These are phyloP conservation scores for Tolypeutes matacus DNA, from an alignment of 2,797 vertebrate species.

Conservation along the genomic window DNA sequence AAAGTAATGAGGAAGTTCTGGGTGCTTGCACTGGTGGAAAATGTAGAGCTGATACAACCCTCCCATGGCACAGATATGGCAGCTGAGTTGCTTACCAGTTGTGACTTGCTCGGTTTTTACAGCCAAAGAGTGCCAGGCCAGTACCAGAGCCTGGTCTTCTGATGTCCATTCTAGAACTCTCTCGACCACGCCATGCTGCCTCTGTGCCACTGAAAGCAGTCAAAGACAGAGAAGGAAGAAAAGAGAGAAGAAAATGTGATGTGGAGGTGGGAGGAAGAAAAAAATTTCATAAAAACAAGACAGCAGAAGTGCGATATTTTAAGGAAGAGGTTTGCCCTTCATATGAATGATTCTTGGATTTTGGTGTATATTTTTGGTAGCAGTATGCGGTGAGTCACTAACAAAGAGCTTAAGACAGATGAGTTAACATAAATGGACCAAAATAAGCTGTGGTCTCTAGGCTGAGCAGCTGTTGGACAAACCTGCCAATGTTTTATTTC, in stretches of 20 bases:
- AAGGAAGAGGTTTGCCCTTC: constrained; percentile 77
- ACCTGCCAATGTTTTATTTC: constrained; percentile 86
- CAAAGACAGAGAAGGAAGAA: constrained; percentile 67
- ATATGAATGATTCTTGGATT: constrained; percentile 84
- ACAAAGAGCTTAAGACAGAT: constrained; percentile 85
- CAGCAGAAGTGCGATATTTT: constrained; percentile 74
- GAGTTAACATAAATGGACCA: constrained; percentile 83
- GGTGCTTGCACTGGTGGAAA: background rate
- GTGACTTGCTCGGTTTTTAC: constrained; percentile 59
- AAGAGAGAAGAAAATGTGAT: constrained; percentile 62
- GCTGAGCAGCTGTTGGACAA: constrained; percentile 83
- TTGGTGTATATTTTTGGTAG: constrained; percentile 82
- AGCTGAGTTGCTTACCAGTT: background rate
- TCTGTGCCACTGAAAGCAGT: constrained; percentile 51
- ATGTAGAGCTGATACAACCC: background rate
- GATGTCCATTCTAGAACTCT: constrained; percentile 53
- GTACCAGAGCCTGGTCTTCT: constrained; percentile 39
- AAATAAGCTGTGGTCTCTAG: constrained; percentile 84
- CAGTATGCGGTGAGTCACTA: constrained; percentile 83
- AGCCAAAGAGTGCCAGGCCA: constrained; percentile 24
- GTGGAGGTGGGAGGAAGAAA: constrained; percentile 74
- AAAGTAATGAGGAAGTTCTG: constrained; percentile 40
- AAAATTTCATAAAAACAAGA: constrained; percentile 79
- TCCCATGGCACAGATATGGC: constrained; percentile 31
- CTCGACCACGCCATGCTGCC: constrained; percentile 23